Conservation (phyloP, 2,888 invertebrate species). For the Agonopterix arenella region DNA sequence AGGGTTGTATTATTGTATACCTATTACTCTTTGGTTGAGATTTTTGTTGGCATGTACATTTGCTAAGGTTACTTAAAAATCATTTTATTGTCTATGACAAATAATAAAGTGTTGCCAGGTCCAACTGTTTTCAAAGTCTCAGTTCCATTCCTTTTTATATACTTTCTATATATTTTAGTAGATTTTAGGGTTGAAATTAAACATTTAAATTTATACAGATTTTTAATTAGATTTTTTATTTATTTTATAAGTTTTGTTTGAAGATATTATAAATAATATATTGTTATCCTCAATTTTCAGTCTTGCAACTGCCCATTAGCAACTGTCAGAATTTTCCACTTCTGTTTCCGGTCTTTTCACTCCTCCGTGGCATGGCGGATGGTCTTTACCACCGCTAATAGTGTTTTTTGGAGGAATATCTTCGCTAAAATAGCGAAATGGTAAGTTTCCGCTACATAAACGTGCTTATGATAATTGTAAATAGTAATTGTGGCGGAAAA, state of each 20-base stretch:
- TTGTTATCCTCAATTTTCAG: conserved; percentile 12
- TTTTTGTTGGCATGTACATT: too few species aligned
- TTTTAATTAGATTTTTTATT: too few species aligned
- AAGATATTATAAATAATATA: not conserved
- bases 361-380: conserved; percentile 77
- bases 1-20: too few species aligned
- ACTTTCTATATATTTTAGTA: too few species aligned
- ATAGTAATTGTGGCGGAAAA: conserved; percentile 21
- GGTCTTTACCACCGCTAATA: conserved; percentile 62
- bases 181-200: too few species aligned
- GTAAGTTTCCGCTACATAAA: conserved; percentile 47
- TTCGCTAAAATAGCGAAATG: conserved; percentile 72
- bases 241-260: not conserved
- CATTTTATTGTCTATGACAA: too few species aligned
- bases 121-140: too few species aligned
- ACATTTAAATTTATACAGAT: too few species aligned
- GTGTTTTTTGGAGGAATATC: conserved; percentile 66
- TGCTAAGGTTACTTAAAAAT: too few species aligned
- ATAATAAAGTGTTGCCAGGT: too few species aligned
- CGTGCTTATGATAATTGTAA: conserved; percentile 15
- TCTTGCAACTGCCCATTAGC: conserved; percentile 44
- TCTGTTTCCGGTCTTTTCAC: conserved; percentile 70
- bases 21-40: too few species aligned
- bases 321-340: conserved; percentile 43
- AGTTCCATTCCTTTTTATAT: too few species aligned